A percentile compares a stretch with the other conserved stretches of the same genome.
phyloP scores from a whole-genome alignment of 2,113 vertebrate species.

The Actenoides lindsayi region DNA sequence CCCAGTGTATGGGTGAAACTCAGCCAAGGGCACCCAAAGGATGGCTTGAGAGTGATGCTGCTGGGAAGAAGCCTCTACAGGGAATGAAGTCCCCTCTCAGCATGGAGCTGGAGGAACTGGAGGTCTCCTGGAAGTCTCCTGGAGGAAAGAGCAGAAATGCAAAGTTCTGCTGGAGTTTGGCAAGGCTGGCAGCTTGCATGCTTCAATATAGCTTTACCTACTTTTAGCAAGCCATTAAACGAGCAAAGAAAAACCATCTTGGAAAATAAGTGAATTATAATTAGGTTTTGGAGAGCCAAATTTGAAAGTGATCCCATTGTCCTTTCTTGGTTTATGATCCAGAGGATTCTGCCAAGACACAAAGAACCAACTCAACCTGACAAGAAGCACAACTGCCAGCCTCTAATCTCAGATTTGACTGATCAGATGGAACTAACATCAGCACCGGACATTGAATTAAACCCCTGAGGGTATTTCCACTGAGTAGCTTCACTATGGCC shows the following conservation, averaged over 20 bases:
- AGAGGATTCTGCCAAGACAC: neutral
- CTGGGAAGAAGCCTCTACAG: neutral
- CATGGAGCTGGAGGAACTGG: neutral
- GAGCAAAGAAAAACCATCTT: neutral
- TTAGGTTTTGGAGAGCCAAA: neutral
- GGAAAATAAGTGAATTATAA: neutral
- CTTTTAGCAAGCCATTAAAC: neutral
- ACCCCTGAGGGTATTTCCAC: neutral
- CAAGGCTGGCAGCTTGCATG: neutral
- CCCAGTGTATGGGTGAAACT: neutral
- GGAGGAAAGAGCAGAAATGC: neutral
- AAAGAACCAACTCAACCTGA: neutral
- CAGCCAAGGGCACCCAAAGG: neutral
- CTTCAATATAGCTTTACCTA: neutral
- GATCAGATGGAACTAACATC: no score
- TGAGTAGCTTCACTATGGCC: fast-evolving
- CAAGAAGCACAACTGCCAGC: fast-evolving
- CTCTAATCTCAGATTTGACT: neutral
- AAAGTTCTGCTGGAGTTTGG: neutral
- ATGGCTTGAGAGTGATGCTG: fast-evolving
- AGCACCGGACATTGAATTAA: neutral
- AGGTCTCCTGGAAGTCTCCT: neutral
- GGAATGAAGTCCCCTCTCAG: fast-evolving
- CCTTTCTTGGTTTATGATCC: neutral
- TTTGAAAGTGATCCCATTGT: neutral